A percentile compares a stretch with the other conserved stretches of the same genome.
phyloP scores from a whole-genome alignment of 2,888 invertebrate genomes.

The Clitarchus hookeri region DNA sequence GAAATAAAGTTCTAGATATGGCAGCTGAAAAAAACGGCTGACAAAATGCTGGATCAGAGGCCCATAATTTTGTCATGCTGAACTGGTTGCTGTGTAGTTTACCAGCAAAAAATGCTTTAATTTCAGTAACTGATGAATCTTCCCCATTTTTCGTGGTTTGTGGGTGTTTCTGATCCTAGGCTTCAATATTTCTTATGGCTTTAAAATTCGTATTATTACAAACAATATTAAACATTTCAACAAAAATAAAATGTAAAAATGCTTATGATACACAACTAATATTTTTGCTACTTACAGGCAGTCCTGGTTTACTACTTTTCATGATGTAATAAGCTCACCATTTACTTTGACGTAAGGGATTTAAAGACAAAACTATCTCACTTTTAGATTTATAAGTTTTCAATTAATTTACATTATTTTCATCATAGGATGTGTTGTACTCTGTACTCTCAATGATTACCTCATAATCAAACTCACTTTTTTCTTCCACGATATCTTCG shows the following conservation, averaged over 20 bases:
- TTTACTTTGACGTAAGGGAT: not conserved
- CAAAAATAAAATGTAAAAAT: not conserved
- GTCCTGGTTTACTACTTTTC: not conserved
- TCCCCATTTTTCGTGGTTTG: not conserved
- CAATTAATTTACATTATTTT: not conserved
- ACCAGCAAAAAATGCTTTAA: not conserved
- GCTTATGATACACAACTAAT: not conserved
- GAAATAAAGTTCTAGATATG: not conserved
- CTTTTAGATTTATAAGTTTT: not conserved
- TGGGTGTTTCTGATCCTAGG: not conserved
- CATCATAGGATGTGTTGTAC: not conserved
- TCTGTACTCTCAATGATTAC: not conserved
- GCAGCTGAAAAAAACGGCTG: not conserved
- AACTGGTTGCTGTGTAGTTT: not conserved
- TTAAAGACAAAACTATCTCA: not conserved
- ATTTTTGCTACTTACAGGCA: slow-evolving; percentile 1
- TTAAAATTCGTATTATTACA: not conserved
- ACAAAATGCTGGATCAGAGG: not conserved
- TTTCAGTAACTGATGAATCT: not conserved
- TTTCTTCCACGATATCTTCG: not conserved
- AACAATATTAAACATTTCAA: not conserved
- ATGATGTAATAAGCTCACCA: not conserved
- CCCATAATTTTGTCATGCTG: not conserved
- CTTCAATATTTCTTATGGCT: not conserved
- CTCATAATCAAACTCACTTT: not conserved